Evolutionary conservation across 2,888 invertebrate genomes (phyloP).

Genomic region (Erebia ligea): DNA sequence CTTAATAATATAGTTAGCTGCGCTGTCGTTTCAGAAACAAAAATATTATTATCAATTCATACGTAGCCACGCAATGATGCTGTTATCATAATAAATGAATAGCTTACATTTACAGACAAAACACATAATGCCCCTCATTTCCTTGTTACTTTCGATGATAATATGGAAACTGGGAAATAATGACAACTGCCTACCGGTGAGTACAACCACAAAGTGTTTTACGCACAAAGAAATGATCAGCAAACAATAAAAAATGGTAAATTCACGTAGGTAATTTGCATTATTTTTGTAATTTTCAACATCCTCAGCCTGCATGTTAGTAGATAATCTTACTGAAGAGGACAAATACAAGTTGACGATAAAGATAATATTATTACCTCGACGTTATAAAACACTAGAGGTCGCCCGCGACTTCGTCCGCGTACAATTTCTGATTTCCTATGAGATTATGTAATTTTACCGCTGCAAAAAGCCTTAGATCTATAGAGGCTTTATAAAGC

Average conservation of each 20-base stretch:
- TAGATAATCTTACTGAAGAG: background rate
- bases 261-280: slow-evolving; percentile 36
- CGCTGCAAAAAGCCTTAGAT: no score
- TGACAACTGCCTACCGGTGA: slow-evolving; percentile 47
- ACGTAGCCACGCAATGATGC: slow-evolving; percentile 45
- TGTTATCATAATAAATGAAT: slow-evolving; percentile 51
- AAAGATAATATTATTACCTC: no score
- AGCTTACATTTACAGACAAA: slow-evolving; percentile 60
- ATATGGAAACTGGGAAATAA: slow-evolving; percentile 55
- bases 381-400: no score
- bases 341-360: background rate
- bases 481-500: no score
- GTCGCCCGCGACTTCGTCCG: no score
- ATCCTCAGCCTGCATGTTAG: slow-evolving; percentile 19
- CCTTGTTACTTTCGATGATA: slow-evolving; percentile 63
- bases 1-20: background rate
- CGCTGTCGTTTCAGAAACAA: slow-evolving; percentile 18
- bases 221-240: slow-evolving; percentile 44
- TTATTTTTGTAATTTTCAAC: slow-evolving; percentile 32
- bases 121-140: slow-evolving; percentile 63
- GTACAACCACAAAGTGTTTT: slow-evolving; percentile 52
- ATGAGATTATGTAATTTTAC: no score
- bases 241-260: slow-evolving; percentile 36
- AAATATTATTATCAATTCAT: slow-evolving; percentile 46
- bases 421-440: no score